Percentiles rank a stretch among this genome's conserved stretches.
Evolutionary conservation across 2,888 invertebrate genomes (phyloP).

Genomic region (Tenthredo distinguenda): DNA sequence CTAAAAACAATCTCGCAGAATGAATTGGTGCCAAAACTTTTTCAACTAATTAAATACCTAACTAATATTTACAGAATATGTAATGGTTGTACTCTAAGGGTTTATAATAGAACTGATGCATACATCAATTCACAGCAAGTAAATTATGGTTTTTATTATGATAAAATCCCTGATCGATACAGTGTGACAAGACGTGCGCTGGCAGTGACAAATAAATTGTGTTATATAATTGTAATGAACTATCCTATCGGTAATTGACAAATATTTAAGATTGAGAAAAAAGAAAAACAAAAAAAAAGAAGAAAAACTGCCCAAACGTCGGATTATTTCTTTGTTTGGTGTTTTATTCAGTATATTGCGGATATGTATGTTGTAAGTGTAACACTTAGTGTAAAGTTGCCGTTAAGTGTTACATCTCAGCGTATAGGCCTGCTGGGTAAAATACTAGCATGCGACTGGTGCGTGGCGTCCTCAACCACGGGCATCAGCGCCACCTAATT

Average conservation of each 20-base stretch:
- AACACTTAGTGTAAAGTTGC: constrained; percentile 26
- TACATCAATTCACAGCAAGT: constrained; percentile 46
- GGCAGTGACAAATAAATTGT: no score
- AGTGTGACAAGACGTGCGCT: not conserved
- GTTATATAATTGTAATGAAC: no score
- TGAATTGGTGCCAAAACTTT: constrained; percentile 50
- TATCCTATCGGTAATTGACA: no score
- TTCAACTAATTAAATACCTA: constrained; percentile 36
- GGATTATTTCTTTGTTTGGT: constrained; percentile 10
- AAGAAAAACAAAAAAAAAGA: constrained; percentile 23
- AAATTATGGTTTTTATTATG: not conserved
- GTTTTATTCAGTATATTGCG: constrained; percentile 1
- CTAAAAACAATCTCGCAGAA: constrained; percentile 47
- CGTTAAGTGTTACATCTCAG: constrained; percentile 46
- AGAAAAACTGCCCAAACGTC: not conserved
- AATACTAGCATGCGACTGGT: no score
- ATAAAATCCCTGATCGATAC: constrained; percentile 7
- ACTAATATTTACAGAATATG: constrained; percentile 5
- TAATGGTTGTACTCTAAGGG: constrained; percentile 17
- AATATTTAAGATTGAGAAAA: constrained; percentile 1
- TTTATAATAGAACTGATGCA: constrained; percentile 26
- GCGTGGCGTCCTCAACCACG: no score
- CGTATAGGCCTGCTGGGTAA: not conserved
- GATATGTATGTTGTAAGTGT: constrained; percentile 15
- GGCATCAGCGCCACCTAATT: no score